Conservation (phyloP, 1,140 invertebrate species). For the Achatina immaculata region DNA sequence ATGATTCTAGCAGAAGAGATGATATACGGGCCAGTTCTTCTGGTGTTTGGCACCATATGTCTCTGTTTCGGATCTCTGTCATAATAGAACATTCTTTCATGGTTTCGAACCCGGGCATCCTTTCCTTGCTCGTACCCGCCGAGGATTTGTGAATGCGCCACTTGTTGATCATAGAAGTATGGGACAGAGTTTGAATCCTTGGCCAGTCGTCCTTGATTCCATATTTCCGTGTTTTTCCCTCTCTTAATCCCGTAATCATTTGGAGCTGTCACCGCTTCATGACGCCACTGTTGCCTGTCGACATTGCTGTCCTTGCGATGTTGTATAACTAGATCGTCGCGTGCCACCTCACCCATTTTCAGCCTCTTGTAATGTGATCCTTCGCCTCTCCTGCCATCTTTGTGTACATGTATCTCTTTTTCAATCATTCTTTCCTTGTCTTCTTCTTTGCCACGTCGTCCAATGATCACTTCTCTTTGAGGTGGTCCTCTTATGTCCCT, state of each 20-base stretch:
- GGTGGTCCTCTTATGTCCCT: not conserved
- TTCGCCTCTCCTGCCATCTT: constrained; percentile 13
- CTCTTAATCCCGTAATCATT: not conserved
- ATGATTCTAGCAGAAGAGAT: not conserved
- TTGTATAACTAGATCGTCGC: not conserved
- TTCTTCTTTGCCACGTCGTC: not conserved
- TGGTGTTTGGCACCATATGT: not conserved
- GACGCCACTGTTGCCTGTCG: no score
- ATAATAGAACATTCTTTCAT: not conserved
- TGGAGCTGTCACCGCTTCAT: not conserved
- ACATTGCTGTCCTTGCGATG: not conserved
- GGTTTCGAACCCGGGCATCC: not conserved
- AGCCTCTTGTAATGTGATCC: not conserved
- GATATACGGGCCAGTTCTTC: not conserved
- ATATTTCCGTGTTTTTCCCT: not conserved
- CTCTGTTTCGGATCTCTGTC: not conserved
- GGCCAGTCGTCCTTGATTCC: not conserved
- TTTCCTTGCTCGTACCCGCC: not conserved
- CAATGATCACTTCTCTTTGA: not conserved
- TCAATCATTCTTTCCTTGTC: not conserved
- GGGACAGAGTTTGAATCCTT: not conserved
- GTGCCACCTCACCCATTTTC: not conserved
- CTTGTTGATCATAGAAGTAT: not conserved
- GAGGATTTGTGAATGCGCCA: not conserved
- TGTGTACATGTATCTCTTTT: not conserved